A percentile compares a stretch with the other conserved stretches of the same genome.
Evolutionary conservation across 2,113 vertebrate species (phyloP).

Genomic region (Sylvia atricapilla): DNA sequence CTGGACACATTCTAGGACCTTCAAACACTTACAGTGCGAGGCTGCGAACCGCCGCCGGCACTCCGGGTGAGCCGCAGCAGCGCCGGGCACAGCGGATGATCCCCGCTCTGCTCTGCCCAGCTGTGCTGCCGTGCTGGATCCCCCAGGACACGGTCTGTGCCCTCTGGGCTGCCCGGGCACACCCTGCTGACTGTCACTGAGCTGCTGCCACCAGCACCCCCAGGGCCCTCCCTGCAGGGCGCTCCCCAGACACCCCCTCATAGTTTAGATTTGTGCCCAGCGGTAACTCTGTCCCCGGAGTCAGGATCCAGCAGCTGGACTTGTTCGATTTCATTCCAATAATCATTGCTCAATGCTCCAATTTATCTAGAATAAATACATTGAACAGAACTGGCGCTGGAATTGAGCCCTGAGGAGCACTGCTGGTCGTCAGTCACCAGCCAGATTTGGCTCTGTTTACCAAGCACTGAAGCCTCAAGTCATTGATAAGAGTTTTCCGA

Average conservation of each 20-base stretch:
- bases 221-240: neutral
- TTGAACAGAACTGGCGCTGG: neutral
- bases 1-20: neutral
- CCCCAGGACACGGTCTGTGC: neutral
- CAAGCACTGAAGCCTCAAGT: neutral
- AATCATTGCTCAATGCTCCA: neutral
- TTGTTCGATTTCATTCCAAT: neutral
- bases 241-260: neutral
- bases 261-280: accelerated
- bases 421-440: accelerated
- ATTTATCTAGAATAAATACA: neutral
- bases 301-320: neutral
- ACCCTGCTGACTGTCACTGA: neutral
- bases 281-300: accelerated
- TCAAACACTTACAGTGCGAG: neutral
- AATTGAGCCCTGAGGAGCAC: neutral
- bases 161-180: neutral
- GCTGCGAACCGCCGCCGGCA: neutral
- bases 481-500: neutral
- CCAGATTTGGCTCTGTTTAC: neutral
- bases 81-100: accelerated
- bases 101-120: accelerated
- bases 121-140: neutral
- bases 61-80: accelerated
- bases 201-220: neutral